These are phyloP conservation scores for Neodiprion lecontei DNA, from an alignment of 1,140 invertebrate genomes.

Conservation along the genomic window DNA sequence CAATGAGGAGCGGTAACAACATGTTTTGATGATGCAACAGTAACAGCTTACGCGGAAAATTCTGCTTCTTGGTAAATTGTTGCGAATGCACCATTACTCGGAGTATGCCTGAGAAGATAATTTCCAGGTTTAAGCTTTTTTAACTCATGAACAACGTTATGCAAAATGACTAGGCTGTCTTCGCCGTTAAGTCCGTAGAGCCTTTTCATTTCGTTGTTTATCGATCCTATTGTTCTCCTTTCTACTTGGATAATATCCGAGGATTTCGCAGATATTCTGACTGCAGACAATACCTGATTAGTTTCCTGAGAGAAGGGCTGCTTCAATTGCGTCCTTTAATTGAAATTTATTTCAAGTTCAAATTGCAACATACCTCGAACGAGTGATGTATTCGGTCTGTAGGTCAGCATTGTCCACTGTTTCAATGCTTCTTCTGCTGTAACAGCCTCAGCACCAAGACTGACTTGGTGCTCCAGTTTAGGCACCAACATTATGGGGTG, in stretches of 20 bases:
- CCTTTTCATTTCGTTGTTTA: constrained; percentile 49
- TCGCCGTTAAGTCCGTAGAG: constrained; percentile 50
- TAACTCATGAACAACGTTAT: constrained; percentile 53
- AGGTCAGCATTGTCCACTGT: constrained; percentile 58
- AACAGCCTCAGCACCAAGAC: constrained; percentile 55
- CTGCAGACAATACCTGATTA: constrained; percentile 41
- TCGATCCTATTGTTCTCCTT: constrained; percentile 45
- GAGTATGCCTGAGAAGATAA: constrained; percentile 57
- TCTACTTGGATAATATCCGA: constrained; percentile 56
- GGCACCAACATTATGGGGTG: constrained; percentile 48
- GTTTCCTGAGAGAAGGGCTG: background rate
- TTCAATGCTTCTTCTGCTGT: constrained; percentile 53
- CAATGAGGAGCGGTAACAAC: constrained; percentile 10
- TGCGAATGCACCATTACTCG: constrained; percentile 54
- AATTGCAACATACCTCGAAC: constrained; percentile 53
- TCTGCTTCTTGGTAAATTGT: constrained; percentile 44
- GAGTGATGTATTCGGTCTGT: constrained; percentile 54
- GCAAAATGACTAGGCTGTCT: constrained; percentile 44
- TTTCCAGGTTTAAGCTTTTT: constrained; percentile 44
- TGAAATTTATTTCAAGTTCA: constrained; percentile 14
- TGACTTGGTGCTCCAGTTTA: constrained; percentile 61
- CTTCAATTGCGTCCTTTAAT: constrained; percentile 20
- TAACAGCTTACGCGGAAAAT: constrained; percentile 27
- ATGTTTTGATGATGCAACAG: background rate
- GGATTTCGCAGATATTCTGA: constrained; percentile 43